Conservation (phyloP, 2,113 vertebrate genomes). For the Myrmecobius fasciatus region DNA sequence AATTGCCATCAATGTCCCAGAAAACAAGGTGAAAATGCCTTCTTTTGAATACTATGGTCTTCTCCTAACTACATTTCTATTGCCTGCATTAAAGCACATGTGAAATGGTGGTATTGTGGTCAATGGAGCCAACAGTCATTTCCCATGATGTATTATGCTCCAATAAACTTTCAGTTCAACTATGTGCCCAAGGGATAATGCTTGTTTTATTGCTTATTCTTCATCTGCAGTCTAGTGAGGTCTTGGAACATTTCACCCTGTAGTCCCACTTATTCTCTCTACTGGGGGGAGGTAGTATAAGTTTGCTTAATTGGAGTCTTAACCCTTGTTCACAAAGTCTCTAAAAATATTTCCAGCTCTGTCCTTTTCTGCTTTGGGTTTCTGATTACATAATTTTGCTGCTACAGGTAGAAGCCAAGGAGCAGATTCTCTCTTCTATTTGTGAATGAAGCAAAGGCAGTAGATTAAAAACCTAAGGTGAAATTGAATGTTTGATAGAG, state of each 20-base stretch:
- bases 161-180: constrained; percentile 48
- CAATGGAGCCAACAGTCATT: constrained; percentile 31
- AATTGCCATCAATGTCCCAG: constrained; percentile 16
- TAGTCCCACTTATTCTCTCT: constrained; percentile 10
- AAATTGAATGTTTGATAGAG: constrained; percentile 22
- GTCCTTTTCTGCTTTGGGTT: constrained; percentile 5
- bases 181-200: background rate
- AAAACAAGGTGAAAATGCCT: constrained; percentile 2
- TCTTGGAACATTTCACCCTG: constrained; percentile 40
- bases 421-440: background rate
- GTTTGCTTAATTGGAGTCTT: constrained; percentile 61
- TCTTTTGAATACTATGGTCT: constrained; percentile 50
- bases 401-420: background rate
- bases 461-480: constrained; percentile 33
- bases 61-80: constrained; percentile 40
- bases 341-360: constrained; percentile 8
- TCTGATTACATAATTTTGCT: constrained; percentile 6
- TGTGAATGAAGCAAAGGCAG: background rate
- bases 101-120: constrained; percentile 21
- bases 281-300: constrained; percentile 25
- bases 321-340: constrained; percentile 46
- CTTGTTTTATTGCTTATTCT: constrained; percentile 55
- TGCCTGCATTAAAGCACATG: background rate
- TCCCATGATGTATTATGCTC: constrained; percentile 25
- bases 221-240: constrained; percentile 58